Base-by-base conservation (phyloP, 2,113 vertebrate species). In the Motacilla tschutschensis region DNA sequence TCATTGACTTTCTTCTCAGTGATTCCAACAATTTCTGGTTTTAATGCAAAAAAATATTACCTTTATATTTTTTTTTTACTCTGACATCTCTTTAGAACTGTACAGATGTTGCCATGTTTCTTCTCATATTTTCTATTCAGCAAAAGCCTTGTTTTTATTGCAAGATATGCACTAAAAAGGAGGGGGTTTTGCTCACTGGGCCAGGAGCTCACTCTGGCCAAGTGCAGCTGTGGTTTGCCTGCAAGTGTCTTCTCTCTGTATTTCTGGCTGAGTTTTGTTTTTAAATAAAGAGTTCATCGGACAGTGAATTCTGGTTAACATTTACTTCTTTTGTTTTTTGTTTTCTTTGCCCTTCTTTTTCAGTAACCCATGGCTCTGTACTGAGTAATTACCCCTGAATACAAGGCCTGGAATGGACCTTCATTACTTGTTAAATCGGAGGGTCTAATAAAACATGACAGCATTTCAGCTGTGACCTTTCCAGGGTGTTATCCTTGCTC, bases 321-420 rank as follows among this genome's bases (percentile, higher is more conserved):
- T 85, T 82, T 86, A 79, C 86, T 94, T 92, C 74, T 95, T 94
- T 87, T 93, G 59, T 84, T 93, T 93, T 93, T 86, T 95, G 72
- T 94, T 92, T 87, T 92, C 92, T 98, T 97, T 97, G 96, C 97
- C 98, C 96, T 99, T 99, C 96, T 98, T 98, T 99, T 98, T 97
- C 99, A 99, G 98, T 98, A 99, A 98, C 94, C 98, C 98, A 95
- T 99, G 99, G 99, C 98, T 99, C 98, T 99, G 98, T 98, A 99
- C 98, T 98, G 99, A 99, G 97, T 99, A 99, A 97, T 97, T 97
- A 95, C 92, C 95, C 96, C 95, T 33, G 96, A 95, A 97, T 98
- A 91, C 97, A 98, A 96, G 96, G 96, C 95, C 97, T 96, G 97
- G 97, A 98, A 96, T 97, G 95, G 96, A 97, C 96, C 96, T 97